Conservation (phyloP, 2,113 vertebrate species). For the Casuarius casuarius region DNA sequence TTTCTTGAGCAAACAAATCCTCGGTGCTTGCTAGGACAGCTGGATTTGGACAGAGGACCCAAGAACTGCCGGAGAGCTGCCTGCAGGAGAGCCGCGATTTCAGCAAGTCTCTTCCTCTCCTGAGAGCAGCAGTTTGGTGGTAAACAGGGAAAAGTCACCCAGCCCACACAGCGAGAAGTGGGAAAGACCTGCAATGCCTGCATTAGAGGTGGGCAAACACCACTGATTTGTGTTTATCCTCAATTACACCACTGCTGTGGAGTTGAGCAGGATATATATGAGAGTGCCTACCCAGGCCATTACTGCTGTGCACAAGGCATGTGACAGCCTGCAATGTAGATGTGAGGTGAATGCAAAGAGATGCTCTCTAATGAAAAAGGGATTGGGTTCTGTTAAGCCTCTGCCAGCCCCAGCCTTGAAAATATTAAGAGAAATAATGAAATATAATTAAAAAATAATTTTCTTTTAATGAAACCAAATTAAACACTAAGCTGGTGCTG, state of each 20-base stretch:
- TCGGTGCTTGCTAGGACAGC: background rate
- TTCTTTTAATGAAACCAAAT: conserved; percentile 50
- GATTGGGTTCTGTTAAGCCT: conserved; percentile 1
- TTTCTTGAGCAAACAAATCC: background rate
- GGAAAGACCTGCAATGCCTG: background rate
- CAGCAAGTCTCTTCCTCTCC: background rate
- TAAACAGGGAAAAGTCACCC: background rate
- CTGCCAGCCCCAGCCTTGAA: conserved; percentile 1
- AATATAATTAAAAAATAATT: conserved; percentile 61
- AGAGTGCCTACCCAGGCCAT: background rate
- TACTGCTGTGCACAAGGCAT: background rate
- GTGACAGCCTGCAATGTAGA: background rate
- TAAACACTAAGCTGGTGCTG: background rate
- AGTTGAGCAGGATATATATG: background rate
- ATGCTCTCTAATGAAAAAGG: conserved; percentile 30
- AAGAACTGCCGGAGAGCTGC: background rate
- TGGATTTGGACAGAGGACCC: background rate
- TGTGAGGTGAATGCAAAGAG: conserved; percentile 45
- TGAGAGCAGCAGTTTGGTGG: background rate
- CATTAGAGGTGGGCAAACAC: background rate
- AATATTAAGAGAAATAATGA: conserved; percentile 62
- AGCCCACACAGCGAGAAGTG: background rate
- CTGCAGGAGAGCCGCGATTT: background rate
- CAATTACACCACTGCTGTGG: background rate
- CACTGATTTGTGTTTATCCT: background rate